Evolutionary conservation across 2,888 invertebrate genomes (phyloP).

Genomic region (Yponomeuta evonymella): DNA sequence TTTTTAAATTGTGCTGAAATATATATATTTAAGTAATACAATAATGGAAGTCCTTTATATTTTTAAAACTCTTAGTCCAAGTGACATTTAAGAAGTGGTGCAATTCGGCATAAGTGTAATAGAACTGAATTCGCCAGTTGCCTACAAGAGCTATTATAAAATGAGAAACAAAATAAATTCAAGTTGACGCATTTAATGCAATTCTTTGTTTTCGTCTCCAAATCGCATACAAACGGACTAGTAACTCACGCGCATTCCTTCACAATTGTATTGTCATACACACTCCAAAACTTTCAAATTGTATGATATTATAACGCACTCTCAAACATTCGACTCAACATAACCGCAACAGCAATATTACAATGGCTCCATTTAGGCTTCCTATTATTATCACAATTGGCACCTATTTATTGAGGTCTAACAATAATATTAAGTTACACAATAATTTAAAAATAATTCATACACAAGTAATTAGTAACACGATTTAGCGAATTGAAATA

Average conservation of each 20-base stretch:
- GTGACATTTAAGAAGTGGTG: too few relatives aligned
- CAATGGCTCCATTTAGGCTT: conserved; percentile 48
- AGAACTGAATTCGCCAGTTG: too few relatives aligned
- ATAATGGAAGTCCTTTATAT: too few relatives aligned
- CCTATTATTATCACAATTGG: conserved; percentile 73
- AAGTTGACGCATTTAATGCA: conserved; percentile 72
- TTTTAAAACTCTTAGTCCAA: too few relatives aligned
- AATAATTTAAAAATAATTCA: conserved; percentile 28
- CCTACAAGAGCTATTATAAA: conserved; percentile 5
- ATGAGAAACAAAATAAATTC: conserved; percentile 45
- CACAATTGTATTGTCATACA: conserved; percentile 34
- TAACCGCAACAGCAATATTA: conserved; percentile 38
- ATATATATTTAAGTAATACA: too few relatives aligned
- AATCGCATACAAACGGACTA: conserved; percentile 36
- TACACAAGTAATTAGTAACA: conserved; percentile 33
- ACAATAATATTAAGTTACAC: conserved; percentile 34
- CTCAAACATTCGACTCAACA: conserved; percentile 27
- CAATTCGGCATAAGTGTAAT: too few relatives aligned
- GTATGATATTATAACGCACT: not conserved
- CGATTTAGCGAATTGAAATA: conserved; percentile 56
- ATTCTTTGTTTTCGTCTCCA: conserved; percentile 48
- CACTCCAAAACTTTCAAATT: not conserved
- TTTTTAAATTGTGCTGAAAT: too few relatives aligned
- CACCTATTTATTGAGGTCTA: conserved; percentile 60
- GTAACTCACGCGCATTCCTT: conserved; percentile 29